Evolutionary conservation across 1,140 invertebrate species (phyloP).

Genomic region (Drosophila chauvacae): DNA sequence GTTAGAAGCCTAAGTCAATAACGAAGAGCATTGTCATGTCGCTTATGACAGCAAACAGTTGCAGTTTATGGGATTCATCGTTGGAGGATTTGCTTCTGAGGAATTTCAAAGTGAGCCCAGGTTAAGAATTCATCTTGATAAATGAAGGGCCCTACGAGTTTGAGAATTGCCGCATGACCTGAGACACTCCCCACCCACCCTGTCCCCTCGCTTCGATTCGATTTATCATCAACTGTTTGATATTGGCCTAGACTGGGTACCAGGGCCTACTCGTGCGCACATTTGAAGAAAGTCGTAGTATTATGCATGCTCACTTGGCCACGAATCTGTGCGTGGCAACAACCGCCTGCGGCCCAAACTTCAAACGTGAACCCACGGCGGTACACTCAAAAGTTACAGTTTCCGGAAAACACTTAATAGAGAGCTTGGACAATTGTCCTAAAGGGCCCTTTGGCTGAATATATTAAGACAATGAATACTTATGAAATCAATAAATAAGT

Average conservation of each 20-base stretch:
- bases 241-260: neutral
- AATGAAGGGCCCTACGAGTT: constrained; percentile 47
- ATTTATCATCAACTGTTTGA: constrained; percentile 45
- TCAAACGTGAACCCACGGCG: constrained; percentile 4
- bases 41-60: constrained; percentile 52
- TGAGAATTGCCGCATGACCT: constrained; percentile 49
- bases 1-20: constrained; percentile 6
- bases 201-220: constrained; percentile 8
- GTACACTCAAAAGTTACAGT: constrained; percentile 8
- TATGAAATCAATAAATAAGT: neutral
- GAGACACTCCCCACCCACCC: neutral
- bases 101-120: constrained; percentile 12
- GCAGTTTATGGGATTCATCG: constrained; percentile 13
- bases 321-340: constrained; percentile 70
- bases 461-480: neutral
- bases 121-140: constrained; percentile 32
- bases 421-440: neutral
- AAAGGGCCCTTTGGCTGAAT: neutral
- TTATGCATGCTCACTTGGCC: constrained; percentile 68
- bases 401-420: neutral
- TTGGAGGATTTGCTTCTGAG: constrained; percentile 5
- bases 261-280: constrained; percentile 48
- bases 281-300: constrained; percentile 35
- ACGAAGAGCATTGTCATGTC: constrained; percentile 48
- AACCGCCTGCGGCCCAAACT: constrained; percentile 37